Conservation (phyloP, 1,140 invertebrate species). For the Bombus turneri region DNA sequence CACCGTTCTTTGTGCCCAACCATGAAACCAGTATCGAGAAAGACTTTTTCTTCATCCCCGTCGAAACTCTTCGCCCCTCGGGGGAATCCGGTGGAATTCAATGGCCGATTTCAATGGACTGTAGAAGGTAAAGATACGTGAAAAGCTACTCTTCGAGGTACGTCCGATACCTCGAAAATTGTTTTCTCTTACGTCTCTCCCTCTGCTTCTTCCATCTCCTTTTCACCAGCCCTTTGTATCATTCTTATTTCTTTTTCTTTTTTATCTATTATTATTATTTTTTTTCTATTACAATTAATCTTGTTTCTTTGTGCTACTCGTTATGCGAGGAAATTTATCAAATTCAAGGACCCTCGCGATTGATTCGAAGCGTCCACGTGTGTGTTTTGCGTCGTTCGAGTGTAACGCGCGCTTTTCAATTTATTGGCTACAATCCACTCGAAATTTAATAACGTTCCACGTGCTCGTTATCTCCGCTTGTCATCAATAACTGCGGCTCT, state of each 20-base stretch:
- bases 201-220: not conserved
- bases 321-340: not conserved
- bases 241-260: too few relatives aligned
- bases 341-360: not conserved
- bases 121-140: slow-evolving; percentile 53
- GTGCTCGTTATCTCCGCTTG: slow-evolving; percentile 9
- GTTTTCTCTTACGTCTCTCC: slow-evolving; percentile 2
- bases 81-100: slow-evolving; percentile 53
- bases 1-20: slow-evolving; percentile 42
- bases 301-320: not conserved
- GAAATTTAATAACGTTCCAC: slow-evolving; percentile 34
- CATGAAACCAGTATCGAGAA: slow-evolving; percentile 32
- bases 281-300: not conserved
- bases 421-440: slow-evolving; percentile 30
- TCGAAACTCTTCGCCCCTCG: slow-evolving; percentile 35
- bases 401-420: slow-evolving; percentile 30
- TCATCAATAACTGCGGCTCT: slow-evolving; percentile 21
- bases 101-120: slow-evolving; percentile 39
- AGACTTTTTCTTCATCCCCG: slow-evolving; percentile 23
- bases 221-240: not conserved
- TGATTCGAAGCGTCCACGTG: not conserved
- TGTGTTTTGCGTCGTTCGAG: not conserved
- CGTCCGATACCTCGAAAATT: slow-evolving; percentile 43
- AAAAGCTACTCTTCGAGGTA: slow-evolving; percentile 57
- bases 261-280: not conserved